Conservation (phyloP, 2,888 invertebrate genomes). For the Adineta ricciae region DNA sequence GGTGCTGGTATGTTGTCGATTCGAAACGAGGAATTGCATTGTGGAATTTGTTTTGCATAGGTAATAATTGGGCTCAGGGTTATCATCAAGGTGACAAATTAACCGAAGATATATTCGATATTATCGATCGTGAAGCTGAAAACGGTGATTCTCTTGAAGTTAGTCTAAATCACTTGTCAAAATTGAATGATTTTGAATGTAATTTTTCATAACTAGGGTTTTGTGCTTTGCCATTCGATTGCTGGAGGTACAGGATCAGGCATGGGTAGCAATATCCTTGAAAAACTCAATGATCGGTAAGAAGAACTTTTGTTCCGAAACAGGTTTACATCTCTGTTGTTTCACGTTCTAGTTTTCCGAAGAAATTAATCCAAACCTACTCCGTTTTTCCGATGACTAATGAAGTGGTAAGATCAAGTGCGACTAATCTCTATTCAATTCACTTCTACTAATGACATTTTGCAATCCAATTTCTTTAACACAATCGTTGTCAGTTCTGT, state of each 20-base stretch:
- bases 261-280: constrained; percentile 73
- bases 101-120: constrained; percentile 92
- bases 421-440: background rate
- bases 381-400: constrained; percentile 88
- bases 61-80: constrained; percentile 94
- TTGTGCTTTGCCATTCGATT: constrained; percentile 94
- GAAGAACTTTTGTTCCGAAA: no score
- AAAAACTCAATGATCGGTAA: constrained; percentile 52
- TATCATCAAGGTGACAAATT: constrained; percentile 73
- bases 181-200: constrained; percentile 35
- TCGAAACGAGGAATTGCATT: no score
- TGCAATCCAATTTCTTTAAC: no score
- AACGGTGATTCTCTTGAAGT: constrained; percentile 93
- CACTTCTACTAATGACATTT: background rate
- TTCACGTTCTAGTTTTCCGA: constrained; percentile 66
- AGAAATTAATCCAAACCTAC: constrained; percentile 92
- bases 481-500: no score
- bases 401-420: constrained; percentile 39
- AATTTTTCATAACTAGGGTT: no score
- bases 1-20: constrained; percentile 65
- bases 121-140: constrained; percentile 93
- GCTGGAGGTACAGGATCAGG: constrained; percentile 98
- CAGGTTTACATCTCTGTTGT: no score
- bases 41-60: background rate
- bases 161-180: constrained; percentile 35